Conservation (phyloP, 2,888 invertebrate genomes). For the Spatulosminthurus flaviceps region DNA sequence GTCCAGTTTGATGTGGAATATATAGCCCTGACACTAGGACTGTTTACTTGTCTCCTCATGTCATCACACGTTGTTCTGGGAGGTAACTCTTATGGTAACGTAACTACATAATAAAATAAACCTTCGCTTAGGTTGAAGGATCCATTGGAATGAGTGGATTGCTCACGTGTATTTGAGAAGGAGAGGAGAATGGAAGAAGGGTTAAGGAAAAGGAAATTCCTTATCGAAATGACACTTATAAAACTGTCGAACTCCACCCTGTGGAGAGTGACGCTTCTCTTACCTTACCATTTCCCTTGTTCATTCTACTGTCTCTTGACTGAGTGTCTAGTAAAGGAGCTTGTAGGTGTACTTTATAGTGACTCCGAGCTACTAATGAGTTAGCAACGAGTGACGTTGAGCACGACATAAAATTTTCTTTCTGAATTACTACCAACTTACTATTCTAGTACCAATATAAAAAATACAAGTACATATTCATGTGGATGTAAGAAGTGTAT, state of each 20-base stretch:
- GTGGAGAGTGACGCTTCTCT: slow-evolving; percentile 43
- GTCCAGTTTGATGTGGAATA: slow-evolving; percentile 33
- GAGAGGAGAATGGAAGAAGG: background rate
- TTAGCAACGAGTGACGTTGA: slow-evolving; percentile 8
- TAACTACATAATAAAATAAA: slow-evolving; percentile 14
- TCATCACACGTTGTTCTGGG: slow-evolving; percentile 43
- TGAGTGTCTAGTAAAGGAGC: too few species aligned
- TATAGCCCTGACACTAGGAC: background rate
- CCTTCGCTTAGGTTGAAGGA: background rate
- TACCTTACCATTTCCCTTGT: background rate
- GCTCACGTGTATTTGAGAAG: too few species aligned
- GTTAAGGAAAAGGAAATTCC: slow-evolving; percentile 53
- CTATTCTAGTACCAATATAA: too few species aligned
- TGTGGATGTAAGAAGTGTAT: too few species aligned
- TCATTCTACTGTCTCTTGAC: background rate
- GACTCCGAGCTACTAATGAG: background rate
- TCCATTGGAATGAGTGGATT: background rate
- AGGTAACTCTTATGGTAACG: slow-evolving; percentile 19
- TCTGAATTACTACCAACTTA: background rate
- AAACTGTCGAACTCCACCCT: slow-evolving; percentile 60
- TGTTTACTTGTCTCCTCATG: slow-evolving; percentile 23
- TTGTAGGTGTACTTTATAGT: slow-evolving; percentile 18
- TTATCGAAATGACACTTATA: slow-evolving; percentile 62
- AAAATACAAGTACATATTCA: too few species aligned
- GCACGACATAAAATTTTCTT: slow-evolving; percentile 1